A percentile compares a stretch with the other conserved stretches of the same genome.
phyloP scores from a whole-genome alignment of 2,113 vertebrate species.

The Tiliqua scincoides region DNA sequence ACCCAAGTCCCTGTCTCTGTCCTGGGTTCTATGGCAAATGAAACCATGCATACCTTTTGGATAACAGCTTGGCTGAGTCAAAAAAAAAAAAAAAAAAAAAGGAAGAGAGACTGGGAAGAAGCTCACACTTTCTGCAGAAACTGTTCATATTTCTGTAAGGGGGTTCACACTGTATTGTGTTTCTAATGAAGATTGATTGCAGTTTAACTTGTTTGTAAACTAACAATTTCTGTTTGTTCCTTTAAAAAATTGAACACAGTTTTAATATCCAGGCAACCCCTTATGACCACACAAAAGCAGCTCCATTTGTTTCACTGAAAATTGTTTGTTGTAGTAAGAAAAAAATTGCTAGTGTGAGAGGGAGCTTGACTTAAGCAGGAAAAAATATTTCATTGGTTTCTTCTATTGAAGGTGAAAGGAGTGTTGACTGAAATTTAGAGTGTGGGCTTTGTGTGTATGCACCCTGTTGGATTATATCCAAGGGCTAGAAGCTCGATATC shows the following conservation, averaged over 20 bases:
- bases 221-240: background rate
- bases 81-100: no score
- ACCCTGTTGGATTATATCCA: background rate
- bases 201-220: background rate
- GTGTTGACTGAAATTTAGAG: background rate
- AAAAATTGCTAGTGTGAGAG: background rate
- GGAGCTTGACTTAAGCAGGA: background rate
- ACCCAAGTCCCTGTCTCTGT: no score
- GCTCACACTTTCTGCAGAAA: background rate
- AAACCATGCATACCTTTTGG: background rate
- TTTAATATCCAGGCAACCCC: background rate
- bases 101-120: no score
- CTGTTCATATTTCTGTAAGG: background rate
- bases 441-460: background rate
- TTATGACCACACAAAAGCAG: background rate
- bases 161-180: background rate
- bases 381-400: background rate
- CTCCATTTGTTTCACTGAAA: background rate
- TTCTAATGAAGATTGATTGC: background rate
- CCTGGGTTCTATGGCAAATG: background rate
- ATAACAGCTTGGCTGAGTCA: background rate
- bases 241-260: conserved; percentile 11
- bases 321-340: background rate
- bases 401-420: background rate
- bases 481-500: background rate